phyloP scores from a whole-genome alignment of 2,797 vertebrate species.

The Vireo griseus region DNA sequence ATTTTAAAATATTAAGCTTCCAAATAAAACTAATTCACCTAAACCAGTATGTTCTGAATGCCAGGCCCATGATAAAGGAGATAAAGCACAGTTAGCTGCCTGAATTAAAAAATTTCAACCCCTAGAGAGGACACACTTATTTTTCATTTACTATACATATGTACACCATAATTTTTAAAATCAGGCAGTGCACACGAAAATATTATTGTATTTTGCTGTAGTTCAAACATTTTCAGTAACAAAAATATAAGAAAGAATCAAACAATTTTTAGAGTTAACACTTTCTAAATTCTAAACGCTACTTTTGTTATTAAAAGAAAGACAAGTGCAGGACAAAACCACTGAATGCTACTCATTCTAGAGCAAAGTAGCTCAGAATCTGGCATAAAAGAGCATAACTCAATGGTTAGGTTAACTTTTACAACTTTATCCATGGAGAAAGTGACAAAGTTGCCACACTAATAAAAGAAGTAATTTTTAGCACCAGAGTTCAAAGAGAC shows the following conservation, averaged over 20 bases:
- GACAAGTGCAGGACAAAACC: background rate
- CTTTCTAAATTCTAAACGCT: background rate
- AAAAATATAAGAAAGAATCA: background rate
- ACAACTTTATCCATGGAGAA: background rate
- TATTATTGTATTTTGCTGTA: background rate
- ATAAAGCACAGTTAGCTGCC: background rate
- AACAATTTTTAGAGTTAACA: background rate
- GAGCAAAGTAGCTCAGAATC: background rate
- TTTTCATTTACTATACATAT: background rate
- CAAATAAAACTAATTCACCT: background rate
- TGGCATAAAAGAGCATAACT: background rate
- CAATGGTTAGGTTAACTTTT: background rate
- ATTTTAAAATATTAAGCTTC: background rate
- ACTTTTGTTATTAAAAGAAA: background rate
- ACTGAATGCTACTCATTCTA: background rate
- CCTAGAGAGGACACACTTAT: background rate
- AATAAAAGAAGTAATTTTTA: background rate
- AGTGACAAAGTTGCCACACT: background rate
- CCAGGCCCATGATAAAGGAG: too few relatives aligned
- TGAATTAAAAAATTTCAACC: background rate
- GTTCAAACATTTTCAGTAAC: background rate
- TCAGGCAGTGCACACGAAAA: background rate
- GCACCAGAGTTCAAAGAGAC: background rate
- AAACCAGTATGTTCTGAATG: background rate
- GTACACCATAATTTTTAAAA: background rate